Conservation (phyloP, 2,113 vertebrate species). For the Synodontis membranacea region DNA sequence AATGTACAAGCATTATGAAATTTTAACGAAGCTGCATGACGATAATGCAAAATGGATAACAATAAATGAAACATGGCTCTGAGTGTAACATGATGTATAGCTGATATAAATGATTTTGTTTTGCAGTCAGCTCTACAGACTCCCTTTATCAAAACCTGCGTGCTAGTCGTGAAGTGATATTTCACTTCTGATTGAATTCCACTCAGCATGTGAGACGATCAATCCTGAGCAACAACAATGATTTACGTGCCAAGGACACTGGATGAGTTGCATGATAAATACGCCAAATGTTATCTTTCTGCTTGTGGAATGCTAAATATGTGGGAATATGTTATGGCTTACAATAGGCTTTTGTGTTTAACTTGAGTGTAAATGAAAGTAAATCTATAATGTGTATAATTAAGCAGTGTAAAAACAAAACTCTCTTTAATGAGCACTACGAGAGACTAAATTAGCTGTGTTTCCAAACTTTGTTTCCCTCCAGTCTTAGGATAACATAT, state of each 20-base stretch:
- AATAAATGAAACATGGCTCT: slow-evolving; percentile 31
- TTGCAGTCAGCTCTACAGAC: slow-evolving; percentile 24
- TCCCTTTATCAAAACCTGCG: slow-evolving; percentile 51
- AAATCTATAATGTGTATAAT: slow-evolving; percentile 22
- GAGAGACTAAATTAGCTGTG: too few relatives aligned
- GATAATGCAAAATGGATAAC: slow-evolving; percentile 10
- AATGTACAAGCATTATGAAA: slow-evolving; percentile 25
- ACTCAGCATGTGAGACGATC: slow-evolving; percentile 52
- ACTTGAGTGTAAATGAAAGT: not conserved
- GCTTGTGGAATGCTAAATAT: not conserved
- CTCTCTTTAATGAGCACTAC: not conserved
- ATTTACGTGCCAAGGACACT: slow-evolving; percentile 39
- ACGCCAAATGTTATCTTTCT: slow-evolving; percentile 31
- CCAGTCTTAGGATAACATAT: not conserved
- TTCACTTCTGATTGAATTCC: slow-evolving; percentile 49
- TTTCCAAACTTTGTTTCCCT: not conserved
- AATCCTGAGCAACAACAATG: slow-evolving; percentile 46
- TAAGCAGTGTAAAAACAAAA: not conserved
- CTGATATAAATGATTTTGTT: slow-evolving; percentile 49
- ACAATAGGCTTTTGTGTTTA: not conserved
- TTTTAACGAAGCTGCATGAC: slow-evolving; percentile 16
- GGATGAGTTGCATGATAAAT: slow-evolving; percentile 50
- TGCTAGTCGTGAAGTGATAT: slow-evolving; percentile 46
- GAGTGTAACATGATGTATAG: slow-evolving; percentile 39
- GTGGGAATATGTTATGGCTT: not conserved